Percentiles rank a stretch among this genome's conserved stretches.
These are phyloP conservation scores for Falco berigora DNA, from an alignment of 2,797 vertebrate species.

Conservation along the genomic window DNA sequence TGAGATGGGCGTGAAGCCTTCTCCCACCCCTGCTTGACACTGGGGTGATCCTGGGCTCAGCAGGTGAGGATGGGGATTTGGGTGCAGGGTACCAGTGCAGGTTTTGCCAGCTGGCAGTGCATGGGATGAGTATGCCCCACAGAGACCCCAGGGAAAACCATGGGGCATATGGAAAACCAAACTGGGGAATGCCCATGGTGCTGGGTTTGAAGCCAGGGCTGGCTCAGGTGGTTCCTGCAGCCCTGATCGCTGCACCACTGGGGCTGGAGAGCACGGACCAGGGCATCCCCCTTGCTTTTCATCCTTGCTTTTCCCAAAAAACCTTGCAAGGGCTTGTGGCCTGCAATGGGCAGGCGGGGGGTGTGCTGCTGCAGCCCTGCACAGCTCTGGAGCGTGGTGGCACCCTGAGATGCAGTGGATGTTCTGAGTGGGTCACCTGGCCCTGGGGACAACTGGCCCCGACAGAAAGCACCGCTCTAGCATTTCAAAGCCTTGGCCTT, in stretches of 20 bases:
- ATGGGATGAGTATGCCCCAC: accelerated
- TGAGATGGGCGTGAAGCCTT: accelerated
- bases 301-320: background rate
- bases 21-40: background rate
- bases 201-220: accelerated
- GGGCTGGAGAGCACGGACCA: background rate
- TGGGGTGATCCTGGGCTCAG: background rate
- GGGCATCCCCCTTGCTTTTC: background rate
- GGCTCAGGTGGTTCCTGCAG: background rate
- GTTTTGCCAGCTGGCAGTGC: background rate
- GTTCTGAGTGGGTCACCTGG: background rate
- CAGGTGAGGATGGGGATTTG: background rate
- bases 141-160: background rate
- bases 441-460: background rate
- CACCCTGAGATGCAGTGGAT: background rate
- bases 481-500: background rate
- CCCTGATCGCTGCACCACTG: background rate
- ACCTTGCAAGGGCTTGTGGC: background rate
- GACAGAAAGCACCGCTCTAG: background rate
- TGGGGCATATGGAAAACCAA: no score
- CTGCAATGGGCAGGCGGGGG: accelerated
- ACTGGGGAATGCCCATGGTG: background rate
- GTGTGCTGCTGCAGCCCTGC: background rate
- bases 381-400: background rate
- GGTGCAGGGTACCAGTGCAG: background rate